Evolutionary conservation across 2,888 invertebrate species (phyloP), one percentile per base, ranked within the genome.

Genomic region (Agriopis marginaria): DNA sequence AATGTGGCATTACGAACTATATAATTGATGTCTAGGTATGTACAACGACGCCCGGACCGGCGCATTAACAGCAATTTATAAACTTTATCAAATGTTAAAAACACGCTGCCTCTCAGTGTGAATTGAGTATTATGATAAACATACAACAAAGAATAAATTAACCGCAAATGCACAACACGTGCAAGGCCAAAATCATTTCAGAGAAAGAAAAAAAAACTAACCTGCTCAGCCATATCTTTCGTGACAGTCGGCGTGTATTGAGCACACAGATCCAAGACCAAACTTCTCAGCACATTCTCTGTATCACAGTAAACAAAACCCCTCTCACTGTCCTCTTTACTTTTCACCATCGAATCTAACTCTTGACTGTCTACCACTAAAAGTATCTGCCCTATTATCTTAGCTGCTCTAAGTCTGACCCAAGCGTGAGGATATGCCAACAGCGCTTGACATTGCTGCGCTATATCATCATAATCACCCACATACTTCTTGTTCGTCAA

Each of bases 371-470:
- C 95, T 58, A 96, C 95, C 0, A 95, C 89, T 0, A 95, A 92
- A 65, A 99, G 90, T 61, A 98, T 94, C 58, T 96, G 95, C 0
- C 97, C 97, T 54, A 98, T 88, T 72, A 98, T 95, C 85, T 98
- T 97, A 0, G 96, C 95, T 0, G 98, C 95, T 68, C 96, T 95
- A 56, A 98, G 91, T 65, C 98, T 95, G 0, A 99, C 97, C 98
- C 98, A 98, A 45, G 96, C 95, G 84, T 99, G 98, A 12, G 97
- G 97, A 86, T 99, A 96, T 0, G 95, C 96, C 14, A 99, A 86
- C 54, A 98, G 95, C 17, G 93, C 94, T 87, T 97, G 97, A 78
- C 96, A 95, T 81, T 96, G 95, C 83, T 96, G 96, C 63, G 95
- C 94, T 79, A 97, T 88, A 70, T 95, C 95, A 71, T 97, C 95